Conservation (phyloP, 2,113 vertebrate species). For the Prochilodus magdalenae region DNA sequence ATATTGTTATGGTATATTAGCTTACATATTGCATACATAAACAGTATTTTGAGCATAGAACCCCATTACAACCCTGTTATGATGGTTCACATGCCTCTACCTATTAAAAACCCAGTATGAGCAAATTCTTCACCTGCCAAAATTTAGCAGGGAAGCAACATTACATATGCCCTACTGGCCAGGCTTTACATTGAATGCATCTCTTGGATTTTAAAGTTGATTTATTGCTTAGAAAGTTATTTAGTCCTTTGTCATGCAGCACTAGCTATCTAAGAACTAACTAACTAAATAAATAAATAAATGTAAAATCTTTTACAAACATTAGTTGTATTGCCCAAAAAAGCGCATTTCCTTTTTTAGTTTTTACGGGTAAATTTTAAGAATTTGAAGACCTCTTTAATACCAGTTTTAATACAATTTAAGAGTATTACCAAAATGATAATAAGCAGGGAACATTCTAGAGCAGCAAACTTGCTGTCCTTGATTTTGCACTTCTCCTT, state of each 20-base stretch:
- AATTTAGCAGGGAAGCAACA: neutral
- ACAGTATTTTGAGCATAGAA: too few relatives aligned
- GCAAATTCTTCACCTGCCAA: too few relatives aligned
- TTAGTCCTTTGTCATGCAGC: neutral
- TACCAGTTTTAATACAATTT: neutral
- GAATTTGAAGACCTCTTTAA: neutral
- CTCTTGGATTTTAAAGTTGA: neutral
- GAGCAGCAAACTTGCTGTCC: neutral
- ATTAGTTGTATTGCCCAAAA: too few relatives aligned
- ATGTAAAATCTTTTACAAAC: too few relatives aligned
- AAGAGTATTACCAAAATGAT: neutral
- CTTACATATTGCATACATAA: neutral
- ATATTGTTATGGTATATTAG: too few relatives aligned
- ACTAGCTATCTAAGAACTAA: neutral
- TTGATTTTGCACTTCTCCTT: too few relatives aligned
- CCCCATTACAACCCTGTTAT: too few relatives aligned
- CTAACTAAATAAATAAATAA: too few relatives aligned
- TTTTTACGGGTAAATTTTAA: neutral
- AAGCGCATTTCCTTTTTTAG: too few relatives aligned
- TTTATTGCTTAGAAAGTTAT: neutral
- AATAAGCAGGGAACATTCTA: neutral
- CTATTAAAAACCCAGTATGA: too few relatives aligned
- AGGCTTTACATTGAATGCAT: neutral
- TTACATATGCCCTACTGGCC: too few relatives aligned
- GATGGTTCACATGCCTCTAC: too few relatives aligned